phyloP scores from a whole-genome alignment of 1,140 invertebrate genomes.

The Macrotrachela quadricornifera region DNA sequence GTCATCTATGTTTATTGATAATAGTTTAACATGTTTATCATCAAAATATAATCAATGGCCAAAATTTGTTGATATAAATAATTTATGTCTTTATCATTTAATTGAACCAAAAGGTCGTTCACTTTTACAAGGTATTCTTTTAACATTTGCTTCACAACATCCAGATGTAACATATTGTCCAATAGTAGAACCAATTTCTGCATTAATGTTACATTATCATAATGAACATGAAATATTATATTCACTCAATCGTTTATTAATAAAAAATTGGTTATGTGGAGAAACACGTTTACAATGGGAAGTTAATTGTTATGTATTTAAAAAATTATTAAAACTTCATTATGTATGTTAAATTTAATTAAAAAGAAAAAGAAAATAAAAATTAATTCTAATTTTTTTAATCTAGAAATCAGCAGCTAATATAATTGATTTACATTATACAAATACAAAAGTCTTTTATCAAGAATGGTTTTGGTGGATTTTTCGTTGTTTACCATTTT shows the following conservation, averaged over 20 bases:
- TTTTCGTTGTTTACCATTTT: conserved; percentile 68
- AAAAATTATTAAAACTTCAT: conserved; percentile 3
- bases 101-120: too few relatives aligned
- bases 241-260: background rate
- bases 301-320: background rate
- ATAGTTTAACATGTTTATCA: too few relatives aligned
- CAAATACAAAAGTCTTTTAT: too few relatives aligned
- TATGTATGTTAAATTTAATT: conserved; percentile 1
- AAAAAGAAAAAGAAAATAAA: too few relatives aligned
- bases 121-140: too few relatives aligned
- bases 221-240: conserved; percentile 5
- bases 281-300: conserved; percentile 2
- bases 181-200: background rate
- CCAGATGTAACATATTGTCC: conserved; percentile 7
- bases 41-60: too few relatives aligned
- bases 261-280: background rate
- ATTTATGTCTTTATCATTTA: too few relatives aligned
- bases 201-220: conserved; percentile 4
- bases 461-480: conserved; percentile 88
- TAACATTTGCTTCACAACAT: background rate
- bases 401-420: background rate
- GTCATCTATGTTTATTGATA: too few relatives aligned
- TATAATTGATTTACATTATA: too few relatives aligned
- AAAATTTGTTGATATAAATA: too few relatives aligned
- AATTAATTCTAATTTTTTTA: too few relatives aligned